These are phyloP conservation scores for Pelagia noctiluca DNA, from an alignment of 30 jellyfish, hydroid and myxozoan genomes.

Conservation along the genomic window DNA sequence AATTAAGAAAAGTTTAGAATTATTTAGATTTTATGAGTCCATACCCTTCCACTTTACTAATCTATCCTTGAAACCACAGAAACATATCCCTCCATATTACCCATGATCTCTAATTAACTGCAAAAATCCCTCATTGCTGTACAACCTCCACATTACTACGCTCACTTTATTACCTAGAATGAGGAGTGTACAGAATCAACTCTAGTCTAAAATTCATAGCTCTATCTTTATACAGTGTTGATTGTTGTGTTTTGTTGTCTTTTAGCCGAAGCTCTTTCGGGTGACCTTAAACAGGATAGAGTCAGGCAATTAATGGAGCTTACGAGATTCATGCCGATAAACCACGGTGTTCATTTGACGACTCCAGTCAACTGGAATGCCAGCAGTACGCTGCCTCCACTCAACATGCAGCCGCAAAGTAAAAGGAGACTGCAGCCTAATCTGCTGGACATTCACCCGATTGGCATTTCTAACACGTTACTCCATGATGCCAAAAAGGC, in stretches of 20 bases:
- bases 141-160: no score
- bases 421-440: constrained; percentile 52
- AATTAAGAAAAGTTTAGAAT: no score
- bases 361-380: constrained; percentile 91
- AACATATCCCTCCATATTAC: no score
- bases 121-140: no score
- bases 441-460: constrained; percentile 57
- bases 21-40: no score
- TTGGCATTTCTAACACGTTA: constrained; percentile 49
- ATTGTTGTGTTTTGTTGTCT: background rate
- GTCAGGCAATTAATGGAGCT: constrained; percentile 59
- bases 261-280: constrained; percentile 61
- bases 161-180: no score
- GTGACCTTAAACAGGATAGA: constrained; percentile 35
- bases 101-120: no score
- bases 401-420: constrained; percentile 60
- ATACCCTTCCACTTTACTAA: no score
- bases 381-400: constrained; percentile 52
- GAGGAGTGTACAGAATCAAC: no score
- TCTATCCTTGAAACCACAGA: no score
- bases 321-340: constrained; percentile 73
- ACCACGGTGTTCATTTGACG: constrained; percentile 74
- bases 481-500: constrained; percentile 21
- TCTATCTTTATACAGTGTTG: no score
- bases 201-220: no score